phyloP scores from a whole-genome alignment of 1,140 invertebrate genomes.

The Macrostomum lignano region DNA sequence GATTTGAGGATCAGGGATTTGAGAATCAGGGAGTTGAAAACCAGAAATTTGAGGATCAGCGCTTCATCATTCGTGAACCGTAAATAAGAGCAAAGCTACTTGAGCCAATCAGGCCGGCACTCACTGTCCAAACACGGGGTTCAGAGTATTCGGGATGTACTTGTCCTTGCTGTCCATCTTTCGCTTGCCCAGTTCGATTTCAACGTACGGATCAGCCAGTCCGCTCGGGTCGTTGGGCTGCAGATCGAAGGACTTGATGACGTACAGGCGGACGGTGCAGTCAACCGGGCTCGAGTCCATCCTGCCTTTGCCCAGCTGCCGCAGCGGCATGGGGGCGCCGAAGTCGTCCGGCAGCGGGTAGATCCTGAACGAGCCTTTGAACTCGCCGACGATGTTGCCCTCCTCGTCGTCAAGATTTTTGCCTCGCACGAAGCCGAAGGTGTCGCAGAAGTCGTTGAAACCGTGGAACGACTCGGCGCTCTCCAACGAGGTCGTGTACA shows the following conservation, averaged over 20 bases:
- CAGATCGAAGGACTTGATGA: slow-evolving; percentile 25
- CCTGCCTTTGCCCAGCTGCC: slow-evolving; percentile 15
- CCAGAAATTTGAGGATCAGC: too few relatives aligned
- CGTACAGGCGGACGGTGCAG: slow-evolving; percentile 28
- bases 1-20: too few relatives aligned
- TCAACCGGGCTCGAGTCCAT: slow-evolving; percentile 22
- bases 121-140: slow-evolving; percentile 31
- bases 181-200: slow-evolving; percentile 26
- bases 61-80: too few relatives aligned
- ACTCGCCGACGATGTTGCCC: slow-evolving; percentile 26
- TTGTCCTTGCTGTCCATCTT: slow-evolving; percentile 23
- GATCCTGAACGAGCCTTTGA: slow-evolving; percentile 29
- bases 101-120: too few relatives aligned
- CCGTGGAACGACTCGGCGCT: slow-evolving; percentile 15
- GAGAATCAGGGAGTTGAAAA: too few relatives aligned
- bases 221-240: slow-evolving; percentile 30
- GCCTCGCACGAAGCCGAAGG: slow-evolving; percentile 22
- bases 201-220: slow-evolving; percentile 30
- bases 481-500: too few relatives aligned
- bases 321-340: slow-evolving; percentile 14
- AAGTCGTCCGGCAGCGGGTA: slow-evolving; percentile 26
- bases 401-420: slow-evolving; percentile 19
- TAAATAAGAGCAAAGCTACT: too few relatives aligned
- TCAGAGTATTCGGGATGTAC: slow-evolving; percentile 27
- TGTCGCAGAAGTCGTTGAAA: slow-evolving; percentile 29